A percentile compares a stretch with the other conserved stretches of the same genome.
Conservation (phyloP, 2,888 invertebrate species). For the Thumatha senex region DNA sequence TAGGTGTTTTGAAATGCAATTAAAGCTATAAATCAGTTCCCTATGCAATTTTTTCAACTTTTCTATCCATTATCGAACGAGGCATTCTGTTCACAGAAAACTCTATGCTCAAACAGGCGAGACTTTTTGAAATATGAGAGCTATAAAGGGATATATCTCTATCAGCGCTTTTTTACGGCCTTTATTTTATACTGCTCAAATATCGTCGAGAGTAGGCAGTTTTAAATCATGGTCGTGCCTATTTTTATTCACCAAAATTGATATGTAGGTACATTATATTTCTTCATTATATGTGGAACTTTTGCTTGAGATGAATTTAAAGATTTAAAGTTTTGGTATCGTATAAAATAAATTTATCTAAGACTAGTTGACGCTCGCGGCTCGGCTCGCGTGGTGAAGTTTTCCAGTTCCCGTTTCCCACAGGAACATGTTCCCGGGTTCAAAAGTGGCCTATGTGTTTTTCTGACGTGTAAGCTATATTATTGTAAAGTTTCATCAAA, state of each 20-base stretch:
- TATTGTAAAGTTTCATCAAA: too few relatives aligned
- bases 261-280: slow-evolving; percentile 45
- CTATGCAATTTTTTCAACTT: slow-evolving; percentile 50
- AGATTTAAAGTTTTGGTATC: too few relatives aligned
- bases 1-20: slow-evolving; percentile 65
- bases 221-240: slow-evolving; percentile 56
- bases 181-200: slow-evolving; percentile 55
- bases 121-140: slow-evolving; percentile 77
- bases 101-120: slow-evolving; percentile 59
- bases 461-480: too few relatives aligned
- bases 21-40: slow-evolving; percentile 76
- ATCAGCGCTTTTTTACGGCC: slow-evolving; percentile 56
- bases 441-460: too few relatives aligned
- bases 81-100: slow-evolving; percentile 60
- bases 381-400: too few relatives aligned
- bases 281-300: slow-evolving; percentile 45
- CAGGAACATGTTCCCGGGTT: too few relatives aligned
- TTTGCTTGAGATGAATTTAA: too few relatives aligned
- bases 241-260: slow-evolving; percentile 52
- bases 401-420: too few relatives aligned
- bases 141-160: slow-evolving; percentile 75
- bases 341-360: too few relatives aligned
- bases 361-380: too few relatives aligned
- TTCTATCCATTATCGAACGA: slow-evolving; percentile 50
- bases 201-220: slow-evolving; percentile 56